Evolutionary conservation across 2,888 invertebrate species (phyloP).

Genomic region (Parascotia fuliginaria): DNA sequence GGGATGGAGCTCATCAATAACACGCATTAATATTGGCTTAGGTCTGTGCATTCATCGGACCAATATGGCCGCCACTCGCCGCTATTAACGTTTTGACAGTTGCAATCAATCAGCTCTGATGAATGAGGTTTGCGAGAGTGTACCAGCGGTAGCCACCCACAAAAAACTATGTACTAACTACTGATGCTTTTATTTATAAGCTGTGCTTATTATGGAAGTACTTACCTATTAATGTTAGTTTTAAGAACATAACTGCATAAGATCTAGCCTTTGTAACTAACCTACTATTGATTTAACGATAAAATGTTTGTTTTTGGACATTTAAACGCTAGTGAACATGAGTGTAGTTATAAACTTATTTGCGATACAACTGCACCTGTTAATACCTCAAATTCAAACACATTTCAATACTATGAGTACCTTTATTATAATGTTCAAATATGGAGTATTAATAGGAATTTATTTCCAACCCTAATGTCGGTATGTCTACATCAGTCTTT

Average conservation of each 20-base stretch:
- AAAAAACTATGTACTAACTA: constrained; percentile 43
- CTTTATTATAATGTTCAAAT: too few species aligned
- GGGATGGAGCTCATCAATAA: constrained; percentile 75
- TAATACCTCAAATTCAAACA: too few species aligned
- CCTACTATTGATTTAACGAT: neutral
- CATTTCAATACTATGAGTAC: too few species aligned
- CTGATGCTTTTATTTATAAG: constrained; percentile 37
- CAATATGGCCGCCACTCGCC: constrained; percentile 76
- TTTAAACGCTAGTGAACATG: too few species aligned
- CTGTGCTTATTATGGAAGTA: constrained; percentile 22
- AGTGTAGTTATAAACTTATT: too few species aligned
- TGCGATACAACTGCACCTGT: too few species aligned
- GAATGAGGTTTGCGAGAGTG: constrained; percentile 73
- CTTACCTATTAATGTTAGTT: constrained; percentile 1
- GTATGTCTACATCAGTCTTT: constrained; percentile 51
- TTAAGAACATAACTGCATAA: constrained; percentile 9
- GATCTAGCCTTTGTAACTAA: constrained; percentile 1
- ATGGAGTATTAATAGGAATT: too few species aligned
- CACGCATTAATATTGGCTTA: constrained; percentile 77
- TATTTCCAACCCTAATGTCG: constrained; percentile 28
- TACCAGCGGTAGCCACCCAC: constrained; percentile 60
- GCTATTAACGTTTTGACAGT: constrained; percentile 83
- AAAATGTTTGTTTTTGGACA: neutral
- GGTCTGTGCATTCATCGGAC: constrained; percentile 73
- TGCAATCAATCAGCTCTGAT: constrained; percentile 84